phyloP scores from a whole-genome alignment of 2,888 invertebrate species.

The Eumacrocentrus americanus region DNA sequence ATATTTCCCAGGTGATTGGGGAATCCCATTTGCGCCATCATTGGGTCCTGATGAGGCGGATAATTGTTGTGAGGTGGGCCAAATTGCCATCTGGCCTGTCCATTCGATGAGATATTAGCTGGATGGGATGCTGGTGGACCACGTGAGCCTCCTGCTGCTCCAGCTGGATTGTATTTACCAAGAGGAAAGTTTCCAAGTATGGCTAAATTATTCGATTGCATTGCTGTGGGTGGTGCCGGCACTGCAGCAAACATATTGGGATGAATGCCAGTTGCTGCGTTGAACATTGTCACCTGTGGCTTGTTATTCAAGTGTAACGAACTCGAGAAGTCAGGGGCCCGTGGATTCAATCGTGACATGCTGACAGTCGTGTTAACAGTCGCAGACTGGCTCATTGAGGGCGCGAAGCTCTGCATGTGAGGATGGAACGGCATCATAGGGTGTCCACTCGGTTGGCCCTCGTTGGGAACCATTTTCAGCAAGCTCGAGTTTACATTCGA shows the following conservation, averaged over 20 bases:
- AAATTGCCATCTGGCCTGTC: slow-evolving; percentile 58
- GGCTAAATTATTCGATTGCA: slow-evolving; percentile 52
- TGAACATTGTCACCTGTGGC: slow-evolving; percentile 56
- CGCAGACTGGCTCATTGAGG: slow-evolving; percentile 51
- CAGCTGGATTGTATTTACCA: slow-evolving; percentile 52
- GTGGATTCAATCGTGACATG: slow-evolving; percentile 77
- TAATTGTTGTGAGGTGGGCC: slow-evolving; percentile 52
- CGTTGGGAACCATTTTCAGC: slow-evolving; percentile 61
- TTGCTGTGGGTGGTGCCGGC: slow-evolving; percentile 34
- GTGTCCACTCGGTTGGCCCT: slow-evolving; percentile 47
- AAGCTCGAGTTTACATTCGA: slow-evolving; percentile 56
- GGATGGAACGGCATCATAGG: slow-evolving; percentile 52
- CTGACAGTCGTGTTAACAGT: slow-evolving; percentile 63
- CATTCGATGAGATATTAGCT: slow-evolving; percentile 47
- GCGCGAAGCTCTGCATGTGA: slow-evolving; percentile 54
- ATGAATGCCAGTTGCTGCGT: slow-evolving; percentile 51
- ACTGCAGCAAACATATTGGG: slow-evolving; percentile 52
- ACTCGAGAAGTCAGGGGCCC: slow-evolving; percentile 79
- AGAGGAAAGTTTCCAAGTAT: slow-evolving; percentile 55
- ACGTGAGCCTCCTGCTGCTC: slow-evolving; percentile 39
- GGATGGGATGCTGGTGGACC: slow-evolving; percentile 42
- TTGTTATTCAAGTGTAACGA: slow-evolving; percentile 60
- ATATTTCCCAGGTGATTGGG: slow-evolving; percentile 54
- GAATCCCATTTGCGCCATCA: slow-evolving; percentile 54
- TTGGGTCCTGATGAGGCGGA: slow-evolving; percentile 53